A percentile compares a stretch with the other conserved stretches of the same genome.
Conservation (phyloP, 1,140 invertebrate genomes). For the Chelonus insularis region DNA sequence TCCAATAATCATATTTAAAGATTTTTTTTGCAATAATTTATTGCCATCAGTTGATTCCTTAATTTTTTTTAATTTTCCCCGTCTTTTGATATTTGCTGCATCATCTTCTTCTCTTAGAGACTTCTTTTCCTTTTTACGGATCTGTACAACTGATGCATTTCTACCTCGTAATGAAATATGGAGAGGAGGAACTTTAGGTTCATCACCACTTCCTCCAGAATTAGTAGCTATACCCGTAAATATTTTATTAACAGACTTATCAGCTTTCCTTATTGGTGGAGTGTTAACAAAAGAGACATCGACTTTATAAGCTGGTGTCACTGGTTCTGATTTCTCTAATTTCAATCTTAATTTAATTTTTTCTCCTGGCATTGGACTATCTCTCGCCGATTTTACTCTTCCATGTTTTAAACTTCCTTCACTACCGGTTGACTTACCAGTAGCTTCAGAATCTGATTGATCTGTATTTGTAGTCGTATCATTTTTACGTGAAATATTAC, state of each 20-base stretch:
- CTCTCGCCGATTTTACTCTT: conserved; percentile 54
- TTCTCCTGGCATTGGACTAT: conserved; percentile 63
- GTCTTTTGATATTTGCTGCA: conserved; percentile 44
- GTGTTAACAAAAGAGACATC: conserved; percentile 74
- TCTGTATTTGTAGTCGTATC: conserved; percentile 63
- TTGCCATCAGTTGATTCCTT: conserved; percentile 54
- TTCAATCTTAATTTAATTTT: conserved; percentile 84
- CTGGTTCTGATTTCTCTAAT: conserved; percentile 78
- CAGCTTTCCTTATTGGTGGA: conserved; percentile 58
- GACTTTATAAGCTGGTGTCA: conserved; percentile 77
- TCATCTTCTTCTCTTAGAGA: conserved; percentile 55
- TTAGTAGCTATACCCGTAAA: conserved; percentile 33
- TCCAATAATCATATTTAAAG: conserved; percentile 54
- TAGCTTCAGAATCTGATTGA: conserved; percentile 68
- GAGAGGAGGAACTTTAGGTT: conserved; percentile 82
- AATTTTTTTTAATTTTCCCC: conserved; percentile 57
- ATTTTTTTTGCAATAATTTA: conserved; percentile 56
- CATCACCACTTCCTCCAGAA: conserved; percentile 58
- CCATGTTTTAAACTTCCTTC: conserved; percentile 59
- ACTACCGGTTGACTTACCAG: conserved; percentile 62
- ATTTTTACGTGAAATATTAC: conserved; percentile 58
- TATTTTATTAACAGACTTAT: conserved; percentile 56
- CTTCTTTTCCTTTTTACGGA: conserved; percentile 76
- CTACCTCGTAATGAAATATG: conserved; percentile 85
- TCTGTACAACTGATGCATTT: conserved; percentile 86